Conservation (phyloP, 2,113 vertebrate genomes). For the Marcusenius ussheri region DNA sequence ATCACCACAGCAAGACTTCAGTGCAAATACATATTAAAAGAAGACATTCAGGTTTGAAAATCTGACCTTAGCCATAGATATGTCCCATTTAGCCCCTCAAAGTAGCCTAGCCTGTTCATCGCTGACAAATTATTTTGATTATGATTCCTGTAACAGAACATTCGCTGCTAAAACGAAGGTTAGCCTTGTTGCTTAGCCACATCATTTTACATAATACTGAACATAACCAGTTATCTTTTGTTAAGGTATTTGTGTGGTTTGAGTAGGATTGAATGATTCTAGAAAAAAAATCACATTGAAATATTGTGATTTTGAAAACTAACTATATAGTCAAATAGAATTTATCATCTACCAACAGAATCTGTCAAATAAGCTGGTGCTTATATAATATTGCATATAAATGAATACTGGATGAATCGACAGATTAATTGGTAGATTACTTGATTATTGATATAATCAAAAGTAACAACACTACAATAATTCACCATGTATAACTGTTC, state of each 20-base stretch:
- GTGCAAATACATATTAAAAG: neutral
- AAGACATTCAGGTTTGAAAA: neutral
- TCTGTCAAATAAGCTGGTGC: too few relatives aligned
- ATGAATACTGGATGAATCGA: neutral
- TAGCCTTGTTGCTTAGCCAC: neutral
- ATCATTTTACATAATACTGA: too few relatives aligned
- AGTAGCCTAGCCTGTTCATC: neutral
- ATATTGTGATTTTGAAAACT: too few relatives aligned
- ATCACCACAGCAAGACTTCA: neutral
- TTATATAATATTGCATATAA: neutral
- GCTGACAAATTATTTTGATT: neutral
- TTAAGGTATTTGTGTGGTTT: too few relatives aligned
- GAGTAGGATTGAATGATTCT: too few relatives aligned
- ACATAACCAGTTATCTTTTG: too few relatives aligned
- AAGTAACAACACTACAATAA: too few relatives aligned
- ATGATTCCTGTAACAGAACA: neutral
- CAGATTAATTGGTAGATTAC: neutral
- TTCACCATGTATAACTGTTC: too few relatives aligned
- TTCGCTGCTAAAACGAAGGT: neutral
- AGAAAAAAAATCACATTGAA: too few relatives aligned
- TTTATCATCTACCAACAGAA: too few relatives aligned
- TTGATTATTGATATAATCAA: neutral
- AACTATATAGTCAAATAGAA: too few relatives aligned
- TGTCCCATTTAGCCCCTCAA: neutral
- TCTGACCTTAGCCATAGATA: neutral